Conservation (phyloP, 2,113 vertebrate species). For the Egretta garzetta region DNA sequence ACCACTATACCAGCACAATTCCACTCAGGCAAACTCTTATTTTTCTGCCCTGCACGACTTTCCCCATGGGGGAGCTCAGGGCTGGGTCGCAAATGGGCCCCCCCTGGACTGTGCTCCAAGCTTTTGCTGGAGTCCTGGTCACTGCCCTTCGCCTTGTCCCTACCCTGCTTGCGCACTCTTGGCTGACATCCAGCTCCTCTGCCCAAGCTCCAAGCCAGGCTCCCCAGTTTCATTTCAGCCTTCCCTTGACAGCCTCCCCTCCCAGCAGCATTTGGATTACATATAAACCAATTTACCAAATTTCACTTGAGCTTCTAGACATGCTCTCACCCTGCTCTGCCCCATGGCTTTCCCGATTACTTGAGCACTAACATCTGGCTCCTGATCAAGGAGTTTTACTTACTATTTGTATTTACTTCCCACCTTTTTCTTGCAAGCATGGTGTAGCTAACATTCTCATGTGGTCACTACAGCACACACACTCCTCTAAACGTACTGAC, state of each 20-base stretch:
- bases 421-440: background rate
- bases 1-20: background rate
- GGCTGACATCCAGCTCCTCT: background rate
- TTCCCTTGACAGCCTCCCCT: background rate
- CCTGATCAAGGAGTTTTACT: background rate
- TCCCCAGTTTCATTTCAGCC: background rate
- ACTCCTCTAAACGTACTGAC: background rate
- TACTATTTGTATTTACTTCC: background rate
- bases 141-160: background rate
- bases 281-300: background rate
- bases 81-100: background rate
- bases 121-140: background rate
- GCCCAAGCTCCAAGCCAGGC: background rate
- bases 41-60: background rate
- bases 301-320: background rate
- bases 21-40: background rate
- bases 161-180: background rate
- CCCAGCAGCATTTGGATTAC: background rate
- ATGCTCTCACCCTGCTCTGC: background rate
- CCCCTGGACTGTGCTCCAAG: background rate
- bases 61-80: accelerated
- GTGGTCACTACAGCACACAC: background rate
- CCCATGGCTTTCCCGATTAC: background rate
- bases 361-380: background rate
- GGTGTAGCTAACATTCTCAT: background rate